Evolutionary conservation across 2,797 vertebrate species (phyloP).

Genomic region (Aulostomus chinensis): DNA sequence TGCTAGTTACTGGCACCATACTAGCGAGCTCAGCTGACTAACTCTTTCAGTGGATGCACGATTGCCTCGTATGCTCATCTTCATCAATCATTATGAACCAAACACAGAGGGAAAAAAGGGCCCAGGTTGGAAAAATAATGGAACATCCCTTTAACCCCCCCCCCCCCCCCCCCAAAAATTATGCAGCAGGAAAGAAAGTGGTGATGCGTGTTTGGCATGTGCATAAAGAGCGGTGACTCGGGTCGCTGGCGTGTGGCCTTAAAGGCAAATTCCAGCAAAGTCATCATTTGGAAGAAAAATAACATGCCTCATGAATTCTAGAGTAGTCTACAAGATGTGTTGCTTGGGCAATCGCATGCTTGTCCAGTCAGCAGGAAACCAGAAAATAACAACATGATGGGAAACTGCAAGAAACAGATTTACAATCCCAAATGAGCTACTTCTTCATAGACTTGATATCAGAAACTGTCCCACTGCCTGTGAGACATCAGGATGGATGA

Average conservation of each 20-base stretch:
- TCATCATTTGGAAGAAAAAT: slow-evolving; percentile 49
- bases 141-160: too few relatives aligned
- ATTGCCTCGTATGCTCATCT: too few relatives aligned
- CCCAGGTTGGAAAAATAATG: too few relatives aligned
- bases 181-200: not conserved
- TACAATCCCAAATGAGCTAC: slow-evolving; percentile 9
- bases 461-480: slow-evolving; percentile 7
- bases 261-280: slow-evolving; percentile 56
- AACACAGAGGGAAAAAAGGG: too few relatives aligned
- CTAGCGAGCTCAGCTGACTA: too few relatives aligned
- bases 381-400: slow-evolving; percentile 11
- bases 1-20: too few relatives aligned
- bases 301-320: slow-evolving; percentile 29
- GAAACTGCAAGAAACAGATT: slow-evolving; percentile 9
- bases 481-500: slow-evolving; percentile 18
- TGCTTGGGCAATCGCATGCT: slow-evolving; percentile 14
- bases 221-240: slow-evolving; percentile 19
- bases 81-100: too few relatives aligned
- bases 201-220: slow-evolving; percentile 35
- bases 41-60: too few relatives aligned
- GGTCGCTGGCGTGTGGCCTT: slow-evolving; percentile 40
- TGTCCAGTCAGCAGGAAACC: slow-evolving; percentile 15
- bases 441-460: slow-evolving; percentile 4
- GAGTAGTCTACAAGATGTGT: slow-evolving; percentile 32
- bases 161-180: not conserved